Evolutionary conservation across 2,113 vertebrate genomes (phyloP).

Genomic region (Haemorhous mexicanus): DNA sequence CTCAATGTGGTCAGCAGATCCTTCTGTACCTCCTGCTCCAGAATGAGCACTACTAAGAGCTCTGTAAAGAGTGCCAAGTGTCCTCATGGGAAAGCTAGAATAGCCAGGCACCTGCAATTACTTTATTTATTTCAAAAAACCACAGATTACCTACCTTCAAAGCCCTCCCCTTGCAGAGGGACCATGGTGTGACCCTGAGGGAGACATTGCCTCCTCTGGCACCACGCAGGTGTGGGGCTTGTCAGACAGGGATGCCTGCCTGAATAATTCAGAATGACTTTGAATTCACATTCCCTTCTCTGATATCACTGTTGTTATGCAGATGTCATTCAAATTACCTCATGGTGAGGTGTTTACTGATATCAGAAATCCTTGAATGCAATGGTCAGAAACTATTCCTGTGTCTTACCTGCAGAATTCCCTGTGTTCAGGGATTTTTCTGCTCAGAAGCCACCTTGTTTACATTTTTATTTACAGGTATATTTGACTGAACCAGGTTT

Average conservation of each 20-base stretch:
- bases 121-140: background rate
- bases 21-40: background rate
- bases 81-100: background rate
- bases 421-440: background rate
- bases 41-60: background rate
- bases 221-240: accelerated
- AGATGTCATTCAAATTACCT: background rate
- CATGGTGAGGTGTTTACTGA: background rate
- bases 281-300: background rate
- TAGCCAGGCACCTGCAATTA: background rate
- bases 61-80: background rate
- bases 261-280: background rate
- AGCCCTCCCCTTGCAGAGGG: background rate
- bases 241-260: background rate
- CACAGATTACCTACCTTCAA: background rate
- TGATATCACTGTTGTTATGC: background rate
- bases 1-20: background rate
- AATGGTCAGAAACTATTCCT: background rate
- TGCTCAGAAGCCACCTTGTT: background rate
- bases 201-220: background rate
- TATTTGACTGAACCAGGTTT: background rate
- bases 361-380: background rate
- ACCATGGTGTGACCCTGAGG: background rate
- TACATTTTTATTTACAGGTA: background rate
- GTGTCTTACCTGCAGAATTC: background rate